Percentiles rank a stretch among this genome's conserved stretches.
Evolutionary conservation across 2,797 vertebrate species (phyloP).

Genomic region (Psittacula derbiana): DNA sequence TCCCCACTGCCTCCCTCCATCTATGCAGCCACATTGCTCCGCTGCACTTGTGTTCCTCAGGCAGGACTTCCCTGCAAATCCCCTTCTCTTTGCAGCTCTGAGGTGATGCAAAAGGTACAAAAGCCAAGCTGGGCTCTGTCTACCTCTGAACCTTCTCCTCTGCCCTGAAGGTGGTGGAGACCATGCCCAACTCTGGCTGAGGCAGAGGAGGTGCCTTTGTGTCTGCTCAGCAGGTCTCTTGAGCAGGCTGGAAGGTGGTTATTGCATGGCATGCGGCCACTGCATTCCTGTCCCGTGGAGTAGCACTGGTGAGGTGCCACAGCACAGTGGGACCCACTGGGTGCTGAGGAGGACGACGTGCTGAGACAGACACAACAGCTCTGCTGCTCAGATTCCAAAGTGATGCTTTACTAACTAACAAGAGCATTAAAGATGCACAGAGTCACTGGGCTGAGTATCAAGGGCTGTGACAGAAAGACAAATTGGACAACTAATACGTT

Average conservation of each 20-base stretch:
- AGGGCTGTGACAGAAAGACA: conserved; percentile 1
- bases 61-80: not conserved
- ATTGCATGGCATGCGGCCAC: not conserved
- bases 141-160: not conserved
- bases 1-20: not conserved
- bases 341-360: not conserved
- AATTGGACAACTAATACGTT: conserved; percentile 27
- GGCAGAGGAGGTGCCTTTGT: not conserved
- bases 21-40: accelerated
- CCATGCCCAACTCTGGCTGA: not conserved
- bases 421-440: not conserved
- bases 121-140: not conserved
- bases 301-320: not conserved
- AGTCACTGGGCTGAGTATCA: not conserved
- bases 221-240: not conserved
- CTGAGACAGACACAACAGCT: not conserved
- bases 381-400: not conserved
- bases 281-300: accelerated
- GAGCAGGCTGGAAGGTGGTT: not conserved
- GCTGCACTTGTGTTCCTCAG: not conserved
- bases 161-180: not conserved
- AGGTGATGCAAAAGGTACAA: not conserved
- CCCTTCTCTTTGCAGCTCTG: not conserved
- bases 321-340: not conserved
- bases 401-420: not conserved